Percentiles rank a stretch among this genome's conserved stretches.
These are phyloP conservation scores for Steatornis caripensis DNA, from an alignment of 2,113 vertebrate genomes.

Conservation along the genomic window DNA sequence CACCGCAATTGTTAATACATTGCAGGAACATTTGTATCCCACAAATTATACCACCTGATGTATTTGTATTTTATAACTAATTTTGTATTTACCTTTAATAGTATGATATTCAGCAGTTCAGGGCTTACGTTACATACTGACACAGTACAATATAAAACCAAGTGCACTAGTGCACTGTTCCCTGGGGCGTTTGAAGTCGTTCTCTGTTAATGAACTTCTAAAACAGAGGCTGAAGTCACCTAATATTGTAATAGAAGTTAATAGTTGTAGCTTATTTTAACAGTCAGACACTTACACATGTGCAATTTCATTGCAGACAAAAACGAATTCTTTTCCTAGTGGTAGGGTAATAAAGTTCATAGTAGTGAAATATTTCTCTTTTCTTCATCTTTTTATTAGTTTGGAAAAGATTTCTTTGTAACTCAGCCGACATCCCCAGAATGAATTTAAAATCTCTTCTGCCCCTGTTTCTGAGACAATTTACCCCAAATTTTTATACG, in stretches of 20 bases:
- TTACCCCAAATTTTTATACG: not conserved
- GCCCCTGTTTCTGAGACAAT: not conserved
- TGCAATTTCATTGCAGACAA: not conserved
- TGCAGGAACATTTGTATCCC: not conserved
- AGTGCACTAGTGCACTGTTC: not conserved
- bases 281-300: not conserved
- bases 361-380: not conserved
- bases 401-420: conserved; percentile 4
- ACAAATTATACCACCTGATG: not conserved
- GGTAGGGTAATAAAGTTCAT: not conserved
- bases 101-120: not conserved
- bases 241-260: not conserved
- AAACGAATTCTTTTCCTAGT: not conserved
- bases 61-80: not conserved
- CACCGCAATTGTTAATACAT: not conserved
- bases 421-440: not conserved
- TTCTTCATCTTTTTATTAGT: not conserved
- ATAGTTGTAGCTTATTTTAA: not conserved
- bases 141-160: not conserved
- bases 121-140: not conserved
- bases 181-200: not conserved
- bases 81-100: not conserved
- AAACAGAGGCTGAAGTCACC: not conserved
- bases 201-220: not conserved
- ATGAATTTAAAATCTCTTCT: not conserved